Conservation (phyloP, 2,113 vertebrate species). For the Dasyprocta punctata region DNA sequence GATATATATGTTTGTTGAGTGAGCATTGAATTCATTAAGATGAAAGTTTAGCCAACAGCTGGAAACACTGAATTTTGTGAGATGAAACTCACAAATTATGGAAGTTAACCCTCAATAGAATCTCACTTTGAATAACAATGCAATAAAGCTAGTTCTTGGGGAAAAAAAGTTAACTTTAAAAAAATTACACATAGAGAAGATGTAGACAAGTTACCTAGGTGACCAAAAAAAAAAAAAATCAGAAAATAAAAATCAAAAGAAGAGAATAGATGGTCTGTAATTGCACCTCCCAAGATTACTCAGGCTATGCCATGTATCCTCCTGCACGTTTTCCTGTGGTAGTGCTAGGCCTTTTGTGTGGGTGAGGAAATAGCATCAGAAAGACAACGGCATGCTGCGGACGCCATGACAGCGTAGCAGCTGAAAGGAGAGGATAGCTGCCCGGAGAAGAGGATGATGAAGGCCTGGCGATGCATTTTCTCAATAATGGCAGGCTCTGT, state of each 20-base stretch:
- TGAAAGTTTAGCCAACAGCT: neutral
- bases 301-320: neutral
- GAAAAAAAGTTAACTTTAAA: neutral
- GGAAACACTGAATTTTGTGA: conserved; percentile 15
- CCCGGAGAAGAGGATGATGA: neutral
- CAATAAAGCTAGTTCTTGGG: neutral
- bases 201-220: neutral
- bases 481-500: neutral
- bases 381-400: neutral
- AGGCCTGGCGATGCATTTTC: neutral
- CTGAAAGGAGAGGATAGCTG: neutral
- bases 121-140: neutral
- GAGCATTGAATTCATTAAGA: neutral
- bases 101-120: neutral
- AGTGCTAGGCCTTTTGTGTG: neutral
- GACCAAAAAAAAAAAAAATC: neutral
- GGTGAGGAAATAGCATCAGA: neutral
- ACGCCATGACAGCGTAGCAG: neutral
- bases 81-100: neutral
- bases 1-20: neutral
- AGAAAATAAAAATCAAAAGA: conserved; percentile 19
- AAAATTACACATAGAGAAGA: neutral
- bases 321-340: neutral
- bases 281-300: neutral
- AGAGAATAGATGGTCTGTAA: neutral